A percentile compares a stretch with the other conserved stretches of the same genome.
Evolutionary conservation across 2,113 vertebrate species (phyloP).

Genomic region (Pelecanus crispus): DNA sequence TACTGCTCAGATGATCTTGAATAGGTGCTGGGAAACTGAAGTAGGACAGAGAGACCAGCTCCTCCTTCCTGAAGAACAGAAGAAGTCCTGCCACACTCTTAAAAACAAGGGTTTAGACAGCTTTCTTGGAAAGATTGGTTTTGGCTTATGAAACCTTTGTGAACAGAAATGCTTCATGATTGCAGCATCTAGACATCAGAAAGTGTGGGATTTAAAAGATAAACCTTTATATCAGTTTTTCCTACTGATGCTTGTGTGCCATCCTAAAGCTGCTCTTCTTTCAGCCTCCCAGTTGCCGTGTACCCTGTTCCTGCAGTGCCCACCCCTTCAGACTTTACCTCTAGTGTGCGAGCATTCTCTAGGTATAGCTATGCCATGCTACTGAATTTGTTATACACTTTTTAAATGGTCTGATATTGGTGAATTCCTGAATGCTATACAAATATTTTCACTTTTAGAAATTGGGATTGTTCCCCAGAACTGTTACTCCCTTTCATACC

Average conservation of each 20-base stretch:
- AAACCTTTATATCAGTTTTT: neutral
- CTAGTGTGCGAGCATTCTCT: accelerated
- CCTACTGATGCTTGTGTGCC: neutral
- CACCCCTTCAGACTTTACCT: neutral
- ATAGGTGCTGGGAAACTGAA: neutral
- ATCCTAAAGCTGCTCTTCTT: neutral
- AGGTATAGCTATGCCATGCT: accelerated
- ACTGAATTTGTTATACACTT: neutral
- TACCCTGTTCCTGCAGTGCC: accelerated
- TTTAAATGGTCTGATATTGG: neutral
- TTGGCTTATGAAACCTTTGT: neutral
- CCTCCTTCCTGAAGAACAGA: neutral
- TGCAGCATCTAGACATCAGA: neutral
- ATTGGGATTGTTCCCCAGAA: neutral
- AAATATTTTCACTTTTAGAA: neutral
- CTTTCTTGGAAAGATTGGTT: neutral
- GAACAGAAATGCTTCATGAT: neutral
- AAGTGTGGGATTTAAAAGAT: neutral
- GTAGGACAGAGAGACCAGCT: neutral
- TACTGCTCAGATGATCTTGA: neutral
- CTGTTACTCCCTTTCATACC: neutral
- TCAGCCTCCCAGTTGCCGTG: accelerated
- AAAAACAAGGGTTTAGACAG: neutral
- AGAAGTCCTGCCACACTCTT: neutral
- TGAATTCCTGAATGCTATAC: neutral